Evolutionary conservation across 2,113 vertebrate genomes (phyloP).

Genomic region (Entomyzon cyanotis): DNA sequence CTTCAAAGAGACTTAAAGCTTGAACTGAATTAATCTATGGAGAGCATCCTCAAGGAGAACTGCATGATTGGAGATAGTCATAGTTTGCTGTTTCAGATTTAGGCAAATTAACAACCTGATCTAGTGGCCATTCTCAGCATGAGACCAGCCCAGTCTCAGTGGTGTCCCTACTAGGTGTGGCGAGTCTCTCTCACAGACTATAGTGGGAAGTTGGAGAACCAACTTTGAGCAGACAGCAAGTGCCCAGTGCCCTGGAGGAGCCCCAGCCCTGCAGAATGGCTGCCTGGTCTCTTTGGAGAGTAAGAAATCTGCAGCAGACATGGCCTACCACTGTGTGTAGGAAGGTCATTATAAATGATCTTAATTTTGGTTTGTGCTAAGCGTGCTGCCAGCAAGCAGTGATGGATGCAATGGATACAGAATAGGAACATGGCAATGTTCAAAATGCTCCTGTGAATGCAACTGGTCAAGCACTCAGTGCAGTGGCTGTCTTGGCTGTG

Average conservation of each 20-base stretch:
- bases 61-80: neutral
- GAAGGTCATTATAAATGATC: neutral
- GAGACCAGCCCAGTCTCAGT: fast-evolving
- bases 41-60: neutral
- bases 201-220: neutral
- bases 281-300: neutral
- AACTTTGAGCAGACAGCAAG: neutral
- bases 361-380: neutral
- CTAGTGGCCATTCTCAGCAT: neutral
- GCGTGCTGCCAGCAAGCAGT: neutral
- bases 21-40: neutral
- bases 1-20: neutral
- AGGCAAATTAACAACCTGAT: neutral
- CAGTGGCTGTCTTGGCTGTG: neutral
- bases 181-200: neutral
- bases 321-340: neutral
- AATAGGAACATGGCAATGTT: fast-evolving
- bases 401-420: fast-evolving
- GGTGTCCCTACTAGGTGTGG: neutral
- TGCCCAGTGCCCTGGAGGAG: neutral
- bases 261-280: neutral
- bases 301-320: neutral
- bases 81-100: neutral
- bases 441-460: neutral
- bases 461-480: neutral